Evolutionary conservation across 1,140 invertebrate species (phyloP).

Genomic region (Ylistrum balloti): DNA sequence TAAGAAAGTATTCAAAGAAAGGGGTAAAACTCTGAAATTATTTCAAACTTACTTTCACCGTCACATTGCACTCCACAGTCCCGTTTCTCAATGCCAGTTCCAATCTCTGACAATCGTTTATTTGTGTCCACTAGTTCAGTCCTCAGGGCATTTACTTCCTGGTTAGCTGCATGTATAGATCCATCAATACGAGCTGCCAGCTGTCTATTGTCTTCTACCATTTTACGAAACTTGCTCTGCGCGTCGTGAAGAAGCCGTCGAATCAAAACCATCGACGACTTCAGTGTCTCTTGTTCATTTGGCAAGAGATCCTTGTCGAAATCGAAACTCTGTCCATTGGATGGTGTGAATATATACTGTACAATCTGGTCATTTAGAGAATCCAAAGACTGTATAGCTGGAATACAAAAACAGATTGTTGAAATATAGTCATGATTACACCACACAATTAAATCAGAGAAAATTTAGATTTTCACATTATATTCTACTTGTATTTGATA

Average conservation of each 20-base stretch:
- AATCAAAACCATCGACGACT: constrained; percentile 82
- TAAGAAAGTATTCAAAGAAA: no score
- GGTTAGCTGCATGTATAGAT: constrained; percentile 86
- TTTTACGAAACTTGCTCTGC: constrained; percentile 87
- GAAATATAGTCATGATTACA: no score
- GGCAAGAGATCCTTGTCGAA: constrained; percentile 72
- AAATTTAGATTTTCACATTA: no score
- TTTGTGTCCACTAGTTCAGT: constrained; percentile 85
- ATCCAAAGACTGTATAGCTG: constrained; percentile 84
- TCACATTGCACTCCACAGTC: constrained; percentile 62
- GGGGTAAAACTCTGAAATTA: no score
- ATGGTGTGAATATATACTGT: constrained; percentile 80
- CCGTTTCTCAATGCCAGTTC: constrained; percentile 57
- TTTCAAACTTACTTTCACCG: constrained; percentile 56
- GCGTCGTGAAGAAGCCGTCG: constrained; percentile 82
- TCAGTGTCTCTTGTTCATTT: constrained; percentile 79
- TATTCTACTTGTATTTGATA: no score
- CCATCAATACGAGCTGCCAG: constrained; percentile 86
- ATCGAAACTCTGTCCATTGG: constrained; percentile 59
- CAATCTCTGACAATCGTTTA: constrained; percentile 80
- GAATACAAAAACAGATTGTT: constrained; percentile 53
- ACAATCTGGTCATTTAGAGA: constrained; percentile 83
- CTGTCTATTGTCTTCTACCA: constrained; percentile 88
- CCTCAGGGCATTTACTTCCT: constrained; percentile 85
- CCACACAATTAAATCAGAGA: no score